A percentile compares a stretch with the other conserved stretches of the same genome.
Evolutionary conservation across 2,797 vertebrate species (phyloP).

Genomic region (Dendrocincla fuliginosa): DNA sequence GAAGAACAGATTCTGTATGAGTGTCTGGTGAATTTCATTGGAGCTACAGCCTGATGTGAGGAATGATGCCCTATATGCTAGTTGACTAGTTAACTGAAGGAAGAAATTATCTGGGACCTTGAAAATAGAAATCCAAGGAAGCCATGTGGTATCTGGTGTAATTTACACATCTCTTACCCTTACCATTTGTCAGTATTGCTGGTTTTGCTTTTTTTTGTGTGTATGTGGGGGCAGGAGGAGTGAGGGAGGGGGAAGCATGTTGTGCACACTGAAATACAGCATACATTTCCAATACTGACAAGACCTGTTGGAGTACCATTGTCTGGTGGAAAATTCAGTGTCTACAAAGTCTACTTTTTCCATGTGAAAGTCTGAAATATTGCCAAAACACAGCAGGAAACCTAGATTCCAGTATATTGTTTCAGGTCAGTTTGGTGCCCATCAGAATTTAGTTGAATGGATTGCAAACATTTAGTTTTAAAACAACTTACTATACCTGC

Average conservation of each 20-base stretch:
- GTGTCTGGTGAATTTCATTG: background rate
- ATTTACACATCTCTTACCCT: background rate
- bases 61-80: background rate
- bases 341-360: background rate
- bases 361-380: background rate
- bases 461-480: slow-evolving; percentile 10
- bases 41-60: background rate
- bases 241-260: rapidly evolving
- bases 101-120: background rate
- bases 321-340: background rate
- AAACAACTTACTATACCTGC: background rate
- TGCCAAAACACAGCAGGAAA: slow-evolving; percentile 10
- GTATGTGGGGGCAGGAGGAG: rapidly evolving
- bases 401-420: background rate
- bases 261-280: background rate
- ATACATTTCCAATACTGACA: background rate
- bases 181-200: background rate
- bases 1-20: background rate
- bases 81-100: background rate
- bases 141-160: background rate
- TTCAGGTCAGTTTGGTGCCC: background rate
- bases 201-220: background rate
- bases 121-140: background rate
- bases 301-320: background rate
- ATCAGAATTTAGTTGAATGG: background rate